Evolutionary conservation across 1,140 invertebrate species (phyloP).

Genomic region (Drosophila micromelanica): DNA sequence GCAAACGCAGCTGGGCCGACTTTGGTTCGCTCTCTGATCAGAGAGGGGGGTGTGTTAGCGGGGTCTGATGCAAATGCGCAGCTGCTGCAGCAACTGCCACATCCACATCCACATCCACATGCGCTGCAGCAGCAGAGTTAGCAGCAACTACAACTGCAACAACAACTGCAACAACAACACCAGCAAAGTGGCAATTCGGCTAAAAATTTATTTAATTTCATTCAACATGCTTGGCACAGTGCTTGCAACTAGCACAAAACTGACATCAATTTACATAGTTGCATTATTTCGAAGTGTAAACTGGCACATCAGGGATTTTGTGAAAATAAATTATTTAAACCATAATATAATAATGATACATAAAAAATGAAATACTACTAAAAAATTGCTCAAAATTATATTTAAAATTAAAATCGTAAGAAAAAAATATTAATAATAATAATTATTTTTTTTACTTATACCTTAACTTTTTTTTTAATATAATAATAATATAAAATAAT

Average conservation of each 20-base stretch:
- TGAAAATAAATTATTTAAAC: too few relatives aligned
- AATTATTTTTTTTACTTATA: too few relatives aligned
- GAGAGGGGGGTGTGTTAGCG: neutral
- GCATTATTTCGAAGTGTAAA: neutral
- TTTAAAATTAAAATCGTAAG: too few relatives aligned
- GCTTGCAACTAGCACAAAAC: neutral
- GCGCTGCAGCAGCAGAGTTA: constrained; percentile 27
- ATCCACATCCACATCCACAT: constrained; percentile 29
- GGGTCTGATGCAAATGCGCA: constrained; percentile 70
- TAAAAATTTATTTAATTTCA: constrained; percentile 72
- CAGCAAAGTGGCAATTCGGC: constrained; percentile 67
- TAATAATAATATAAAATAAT: too few relatives aligned
- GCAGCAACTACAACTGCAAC: constrained; percentile 7
- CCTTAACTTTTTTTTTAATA: too few relatives aligned
- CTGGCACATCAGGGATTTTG: too few relatives aligned
- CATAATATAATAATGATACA: too few relatives aligned
- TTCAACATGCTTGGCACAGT: constrained; percentile 49
- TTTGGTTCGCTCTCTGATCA: neutral
- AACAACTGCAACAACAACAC: constrained; percentile 22
- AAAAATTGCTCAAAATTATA: too few relatives aligned
- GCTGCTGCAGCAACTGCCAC: constrained; percentile 48
- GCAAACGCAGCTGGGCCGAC: constrained; percentile 58
- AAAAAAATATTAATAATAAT: too few relatives aligned
- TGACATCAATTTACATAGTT: neutral
- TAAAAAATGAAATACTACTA: too few relatives aligned